Evolutionary conservation across 2,113 vertebrate species (phyloP), one percentile per base, ranked within the genome.

Genomic region (Buteo buteo): DNA sequence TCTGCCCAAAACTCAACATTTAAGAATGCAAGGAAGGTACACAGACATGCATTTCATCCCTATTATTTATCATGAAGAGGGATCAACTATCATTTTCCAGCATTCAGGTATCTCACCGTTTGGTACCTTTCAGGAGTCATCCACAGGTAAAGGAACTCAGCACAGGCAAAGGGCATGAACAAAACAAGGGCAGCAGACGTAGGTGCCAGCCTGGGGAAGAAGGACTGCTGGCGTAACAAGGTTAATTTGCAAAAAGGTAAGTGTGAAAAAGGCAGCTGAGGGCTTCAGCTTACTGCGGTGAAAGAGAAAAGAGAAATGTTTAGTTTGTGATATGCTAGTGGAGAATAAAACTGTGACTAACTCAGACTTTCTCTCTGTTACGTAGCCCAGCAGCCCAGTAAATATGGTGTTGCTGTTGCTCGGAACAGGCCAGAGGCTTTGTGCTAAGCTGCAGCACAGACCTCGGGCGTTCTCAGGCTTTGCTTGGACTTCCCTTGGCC

Each of bases 101-200:
- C 24, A 31, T 61, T 80, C 61, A 40, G n/a, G 0, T 47, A 10
- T 59, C 24, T 80, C 32, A 11, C 28, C 50, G 54, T 17, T 38
- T 11, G 44, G 42, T 3, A 31, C 47, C 11, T 59, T n/a, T 29
- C 57, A 38, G 78, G 16, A 54, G 11, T 18, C 38, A 36, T 20
- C 25, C 31, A 32, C 38, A 59, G 61, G n/a, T 16, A 17, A 79
- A 45, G 55, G 57, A 67, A 69, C 55, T 16, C 4, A 55, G 20
- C 44, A 25, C 4, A 62, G 67, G 64, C 36, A 42, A 18, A 90
- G 32, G 21, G 19, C 13, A 24, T 0, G 24, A 74, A 44, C 3
- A 7, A 44, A 47, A 13, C 4, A 18, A 9, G 36, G 2, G 5
- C 0, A 45, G 49, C 29, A 54, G 57, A n/a, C 9, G n/a, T 2